Evolutionary conservation across 1,140 invertebrate genomes (phyloP).

Genomic region (Brachionus plicatilis): DNA sequence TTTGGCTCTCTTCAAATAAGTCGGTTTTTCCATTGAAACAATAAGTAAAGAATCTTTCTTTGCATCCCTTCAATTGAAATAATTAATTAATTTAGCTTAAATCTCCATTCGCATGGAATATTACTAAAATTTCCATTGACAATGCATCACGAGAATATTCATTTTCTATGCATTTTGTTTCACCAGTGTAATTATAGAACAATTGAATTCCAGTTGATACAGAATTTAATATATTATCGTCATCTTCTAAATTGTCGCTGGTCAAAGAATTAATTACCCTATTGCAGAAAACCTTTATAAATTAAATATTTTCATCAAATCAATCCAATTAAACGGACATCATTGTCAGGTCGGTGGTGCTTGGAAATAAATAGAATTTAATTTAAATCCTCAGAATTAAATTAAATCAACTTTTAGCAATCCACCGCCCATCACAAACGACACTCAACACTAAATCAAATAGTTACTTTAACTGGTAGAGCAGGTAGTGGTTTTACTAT

Average conservation of each 20-base stretch:
- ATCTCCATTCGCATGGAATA: not conserved
- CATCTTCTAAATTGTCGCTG: constrained; percentile 45
- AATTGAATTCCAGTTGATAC: constrained; percentile 67
- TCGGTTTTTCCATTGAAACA: not conserved
- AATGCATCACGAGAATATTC: constrained; percentile 59
- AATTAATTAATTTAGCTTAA: not conserved
- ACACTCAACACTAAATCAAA: constrained; percentile 46
- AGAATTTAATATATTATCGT: constrained; percentile 56
- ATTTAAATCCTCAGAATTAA: not conserved
- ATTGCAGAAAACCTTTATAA: not conserved
- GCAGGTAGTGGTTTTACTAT: not conserved
- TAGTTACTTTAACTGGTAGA: constrained; percentile 59
- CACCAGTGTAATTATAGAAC: constrained; percentile 75
- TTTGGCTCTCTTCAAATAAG: not conserved
- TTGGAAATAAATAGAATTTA: not conserved
- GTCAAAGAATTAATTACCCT: not conserved
- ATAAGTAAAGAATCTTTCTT: not conserved
- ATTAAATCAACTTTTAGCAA: not conserved
- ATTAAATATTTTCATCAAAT: constrained; percentile 63
- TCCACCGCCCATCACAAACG: not conserved
- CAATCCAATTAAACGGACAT: constrained; percentile 70
- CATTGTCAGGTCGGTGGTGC: constrained; percentile 43
- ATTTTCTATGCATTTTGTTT: constrained; percentile 44
- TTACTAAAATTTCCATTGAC: constrained; percentile 62
- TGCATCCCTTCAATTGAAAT: not conserved